These are phyloP conservation scores for Geothlypis trichas DNA, from an alignment of 2,113 vertebrate genomes.

Conservation along the genomic window DNA sequence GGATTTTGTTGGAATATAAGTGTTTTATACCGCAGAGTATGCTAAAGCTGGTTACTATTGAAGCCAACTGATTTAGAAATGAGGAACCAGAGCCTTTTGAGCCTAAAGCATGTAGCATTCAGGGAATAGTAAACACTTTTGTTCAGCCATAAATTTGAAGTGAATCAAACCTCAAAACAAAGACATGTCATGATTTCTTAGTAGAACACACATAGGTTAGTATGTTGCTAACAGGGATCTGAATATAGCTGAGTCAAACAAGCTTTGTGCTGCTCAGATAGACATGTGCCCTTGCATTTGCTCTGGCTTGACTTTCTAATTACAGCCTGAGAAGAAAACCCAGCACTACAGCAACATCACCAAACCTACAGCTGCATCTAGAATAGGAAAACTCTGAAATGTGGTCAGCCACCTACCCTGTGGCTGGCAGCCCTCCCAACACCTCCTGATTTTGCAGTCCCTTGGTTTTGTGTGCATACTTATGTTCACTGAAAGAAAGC, in stretches of 20 bases:
- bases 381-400: not conserved
- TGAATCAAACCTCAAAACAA: not conserved
- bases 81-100: not conserved
- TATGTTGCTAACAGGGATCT: not conserved
- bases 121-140: not conserved
- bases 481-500: not conserved
- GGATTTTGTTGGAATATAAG: not conserved
- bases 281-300: not conserved
- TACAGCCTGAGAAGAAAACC: not conserved
- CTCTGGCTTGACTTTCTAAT: not conserved
- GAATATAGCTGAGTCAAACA: not conserved
- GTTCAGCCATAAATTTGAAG: not conserved
- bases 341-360: not conserved
- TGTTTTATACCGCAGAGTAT: not conserved
- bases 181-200: not conserved
- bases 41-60: not conserved
- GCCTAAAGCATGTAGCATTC: not conserved
- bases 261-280: not conserved
- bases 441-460: not conserved
- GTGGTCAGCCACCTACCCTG: fast-evolving
- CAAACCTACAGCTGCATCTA: not conserved
- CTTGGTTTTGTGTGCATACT: not conserved
- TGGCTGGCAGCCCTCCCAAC: not conserved
- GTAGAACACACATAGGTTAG: not conserved
- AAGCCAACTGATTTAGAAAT: not conserved